Evolutionary conservation across 1,140 invertebrate species (phyloP), one percentile per base, ranked within the genome.

Genomic region (Cylas formicarius): DNA sequence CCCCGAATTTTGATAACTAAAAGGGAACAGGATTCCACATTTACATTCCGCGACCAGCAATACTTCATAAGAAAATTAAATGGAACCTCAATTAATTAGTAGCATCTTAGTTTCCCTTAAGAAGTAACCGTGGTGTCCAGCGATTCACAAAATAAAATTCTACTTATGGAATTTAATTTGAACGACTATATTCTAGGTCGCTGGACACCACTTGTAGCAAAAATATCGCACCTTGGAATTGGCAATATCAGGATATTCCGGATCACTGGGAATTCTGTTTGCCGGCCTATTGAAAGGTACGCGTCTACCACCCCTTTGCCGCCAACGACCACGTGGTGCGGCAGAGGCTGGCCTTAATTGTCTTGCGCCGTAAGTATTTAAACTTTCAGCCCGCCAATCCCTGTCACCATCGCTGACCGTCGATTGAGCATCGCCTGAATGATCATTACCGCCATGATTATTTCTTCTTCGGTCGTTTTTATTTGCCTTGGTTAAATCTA

Each of bases 401-500:
- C 56, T 48, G 46, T 65, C 62, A 33, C 62, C 58, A 32, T 66
- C 64, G 35, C 58, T 63, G 14, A 62, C 61, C 7, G 62, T 61
- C 11, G 62, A 63, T 31, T 59, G 56, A 2, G 44, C 55, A 42
- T 66, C 61, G 20, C 42, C 43, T 38, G 27, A 18, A 47, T 48
- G 38, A 18, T 21, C 13, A 18, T 39, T 10, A 24, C 43, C 43
- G 18, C 31, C 37, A 10, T 39, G 19, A 17, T 43, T 34, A 13
- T 52, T 39, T 26, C 53, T 50, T 31, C 51, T 37, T 20, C 53
- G 32, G 13, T 61, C 53, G 11, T 50, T 51, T 40, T 51, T 54
- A 29, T 50, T 45, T 8, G 47, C 49, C 58, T 80, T 80, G 3
- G 70, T 61, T 44, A 81, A 50, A 52, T 84, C 80, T 42, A 86